phyloP scores from a whole-genome alignment of 2,113 vertebrate genomes.

The Ardeotis arabs region DNA sequence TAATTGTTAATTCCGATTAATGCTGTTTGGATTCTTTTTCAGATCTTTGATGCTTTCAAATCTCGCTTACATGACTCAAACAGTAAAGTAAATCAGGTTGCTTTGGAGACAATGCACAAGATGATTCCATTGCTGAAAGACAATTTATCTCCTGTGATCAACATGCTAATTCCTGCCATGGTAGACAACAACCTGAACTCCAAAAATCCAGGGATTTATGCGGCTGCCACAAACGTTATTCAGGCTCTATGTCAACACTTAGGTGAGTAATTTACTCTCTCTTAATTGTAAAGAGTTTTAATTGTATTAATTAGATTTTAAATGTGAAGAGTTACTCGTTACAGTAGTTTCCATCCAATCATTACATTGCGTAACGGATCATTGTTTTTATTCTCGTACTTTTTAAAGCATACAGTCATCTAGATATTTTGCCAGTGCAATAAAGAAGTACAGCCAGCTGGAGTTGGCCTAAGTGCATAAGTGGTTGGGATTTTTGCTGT shows the following conservation, averaged over 20 bases:
- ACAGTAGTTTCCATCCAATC: neutral
- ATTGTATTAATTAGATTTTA: too few relatives aligned
- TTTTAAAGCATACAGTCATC: neutral
- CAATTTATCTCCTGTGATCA: slow-evolving; percentile 85
- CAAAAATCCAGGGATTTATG: slow-evolving; percentile 88
- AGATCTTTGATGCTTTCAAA: slow-evolving; percentile 94
- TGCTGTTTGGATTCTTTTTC: neutral
- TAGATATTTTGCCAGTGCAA: neutral
- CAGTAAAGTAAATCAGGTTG: slow-evolving; percentile 90
- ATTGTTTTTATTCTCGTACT: neutral
- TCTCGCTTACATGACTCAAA: slow-evolving; percentile 91
- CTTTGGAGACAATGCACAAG: slow-evolving; percentile 87
- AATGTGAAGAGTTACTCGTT: neutral
- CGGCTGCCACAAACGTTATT: slow-evolving; percentile 85
- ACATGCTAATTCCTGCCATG: slow-evolving; percentile 89
- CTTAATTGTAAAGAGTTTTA: neutral
- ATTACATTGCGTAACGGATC: neutral
- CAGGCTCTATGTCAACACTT: slow-evolving; percentile 84
- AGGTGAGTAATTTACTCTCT: slow-evolving; percentile 75
- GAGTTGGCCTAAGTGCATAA: accelerated
- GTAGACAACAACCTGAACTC: slow-evolving; percentile 98
- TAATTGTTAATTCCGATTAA: accelerated
- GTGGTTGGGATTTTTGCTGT: neutral
- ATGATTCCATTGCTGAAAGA: slow-evolving; percentile 86
- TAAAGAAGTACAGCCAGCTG: neutral